Evolutionary conservation across 2,113 vertebrate species (phyloP).

Genomic region (Chunga burmeisteri): DNA sequence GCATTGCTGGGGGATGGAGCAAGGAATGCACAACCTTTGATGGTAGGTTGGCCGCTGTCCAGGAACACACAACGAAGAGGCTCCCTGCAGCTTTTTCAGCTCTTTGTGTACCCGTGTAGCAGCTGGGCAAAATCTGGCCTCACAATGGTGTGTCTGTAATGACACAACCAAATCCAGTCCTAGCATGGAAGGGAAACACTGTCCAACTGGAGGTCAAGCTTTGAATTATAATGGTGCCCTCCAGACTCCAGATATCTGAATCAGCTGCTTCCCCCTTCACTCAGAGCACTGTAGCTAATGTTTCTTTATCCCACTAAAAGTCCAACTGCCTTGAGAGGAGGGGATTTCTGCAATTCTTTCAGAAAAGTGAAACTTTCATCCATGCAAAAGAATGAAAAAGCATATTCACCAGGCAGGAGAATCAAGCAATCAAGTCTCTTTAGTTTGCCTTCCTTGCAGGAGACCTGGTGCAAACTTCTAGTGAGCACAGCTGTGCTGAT

Average conservation of each 20-base stretch:
- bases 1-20: background rate
- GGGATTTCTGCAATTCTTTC: background rate
- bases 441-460: background rate
- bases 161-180: slow-evolving; percentile 34
- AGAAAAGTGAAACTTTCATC: background rate
- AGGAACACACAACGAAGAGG: slow-evolving; percentile 36
- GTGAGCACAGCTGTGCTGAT: background rate
- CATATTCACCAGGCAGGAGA: background rate
- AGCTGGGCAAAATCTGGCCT: slow-evolving; percentile 62
- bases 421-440: background rate
- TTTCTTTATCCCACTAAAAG: background rate
- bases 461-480: background rate
- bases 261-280: slow-evolving; percentile 1
- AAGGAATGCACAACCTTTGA: slow-evolving; percentile 37
- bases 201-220: slow-evolving; percentile 9
- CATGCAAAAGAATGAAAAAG: background rate
- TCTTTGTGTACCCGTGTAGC: slow-evolving; percentile 28
- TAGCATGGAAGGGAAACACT: slow-evolving; percentile 12
- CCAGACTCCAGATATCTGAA: background rate
- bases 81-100: slow-evolving; percentile 55
- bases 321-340: background rate
- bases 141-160: slow-evolving; percentile 47
- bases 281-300: background rate
- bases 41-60: slow-evolving; percentile 20
- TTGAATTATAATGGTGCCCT: slow-evolving; percentile 42